These are phyloP conservation scores for Drosophila acutilabella DNA, from an alignment of 2,888 invertebrate genomes.

Conservation along the genomic window DNA sequence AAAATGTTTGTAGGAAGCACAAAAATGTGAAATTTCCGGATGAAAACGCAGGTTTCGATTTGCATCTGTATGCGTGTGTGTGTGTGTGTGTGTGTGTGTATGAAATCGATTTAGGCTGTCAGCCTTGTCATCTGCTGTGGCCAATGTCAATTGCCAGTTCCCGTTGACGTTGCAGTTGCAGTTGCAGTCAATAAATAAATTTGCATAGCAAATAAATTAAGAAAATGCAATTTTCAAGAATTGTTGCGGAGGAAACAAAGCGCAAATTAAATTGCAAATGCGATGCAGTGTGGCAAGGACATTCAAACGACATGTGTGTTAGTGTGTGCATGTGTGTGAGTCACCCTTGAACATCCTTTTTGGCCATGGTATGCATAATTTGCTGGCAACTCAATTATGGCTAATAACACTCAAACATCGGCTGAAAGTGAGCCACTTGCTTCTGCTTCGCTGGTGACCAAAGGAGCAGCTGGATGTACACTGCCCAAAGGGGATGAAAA, in stretches of 20 bases:
- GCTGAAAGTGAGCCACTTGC: slow-evolving; percentile 19
- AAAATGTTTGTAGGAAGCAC: too few species aligned
- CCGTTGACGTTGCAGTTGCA: slow-evolving; percentile 3
- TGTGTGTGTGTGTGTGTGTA: slow-evolving; percentile 3
- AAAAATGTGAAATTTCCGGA: neutral
- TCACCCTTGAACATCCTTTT: slow-evolving; percentile 7
- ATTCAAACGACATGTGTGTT: neutral
- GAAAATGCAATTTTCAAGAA: slow-evolving; percentile 79
- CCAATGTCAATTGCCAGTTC: slow-evolving; percentile 31
- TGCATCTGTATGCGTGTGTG: neutral
- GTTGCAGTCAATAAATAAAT: slow-evolving; percentile 78
- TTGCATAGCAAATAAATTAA: slow-evolving; percentile 81
- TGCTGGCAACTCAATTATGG: slow-evolving; percentile 72
- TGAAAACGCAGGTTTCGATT: slow-evolving; percentile 3
- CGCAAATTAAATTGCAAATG: slow-evolving; percentile 44
- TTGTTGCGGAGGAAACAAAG: slow-evolving; percentile 37
- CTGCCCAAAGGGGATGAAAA: neutral
- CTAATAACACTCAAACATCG: slow-evolving; percentile 69
- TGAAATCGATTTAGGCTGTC: slow-evolving; percentile 44
- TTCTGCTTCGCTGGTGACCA: slow-evolving; percentile 8
- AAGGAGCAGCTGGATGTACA: slow-evolving; percentile 4
- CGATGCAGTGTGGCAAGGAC: slow-evolving; percentile 15
- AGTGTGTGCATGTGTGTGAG: neutral
- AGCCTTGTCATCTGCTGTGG: slow-evolving; percentile 23
- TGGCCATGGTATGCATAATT: slow-evolving; percentile 67